Percentiles rank a stretch among this genome's conserved stretches.
phyloP scores from a whole-genome alignment of 2,888 invertebrate species.

The Dioctria linearis region DNA sequence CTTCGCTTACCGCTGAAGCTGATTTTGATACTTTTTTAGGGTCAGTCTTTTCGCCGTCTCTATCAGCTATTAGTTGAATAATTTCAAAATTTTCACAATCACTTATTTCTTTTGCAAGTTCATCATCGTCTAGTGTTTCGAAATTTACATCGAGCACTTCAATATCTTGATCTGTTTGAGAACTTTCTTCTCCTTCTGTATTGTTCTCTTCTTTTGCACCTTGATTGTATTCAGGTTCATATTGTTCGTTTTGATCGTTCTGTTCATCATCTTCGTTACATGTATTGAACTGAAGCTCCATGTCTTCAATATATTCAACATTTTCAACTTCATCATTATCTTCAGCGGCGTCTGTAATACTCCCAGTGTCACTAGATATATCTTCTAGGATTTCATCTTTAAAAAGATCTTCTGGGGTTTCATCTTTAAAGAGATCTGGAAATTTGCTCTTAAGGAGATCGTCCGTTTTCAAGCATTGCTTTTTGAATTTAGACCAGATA shows the following conservation, averaged over 20 bases:
- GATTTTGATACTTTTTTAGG: neutral
- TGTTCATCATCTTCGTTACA: slow-evolving; percentile 11
- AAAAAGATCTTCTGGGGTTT: neutral
- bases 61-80: slow-evolving; percentile 8
- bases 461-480: slow-evolving; percentile 54
- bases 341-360: neutral
- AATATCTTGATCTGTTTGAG: neutral
- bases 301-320: neutral
- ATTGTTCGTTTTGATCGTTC: neutral
- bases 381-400: too few relatives aligned
- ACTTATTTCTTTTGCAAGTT: neutral
- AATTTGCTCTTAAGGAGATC: slow-evolving; percentile 41
- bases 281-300: neutral
- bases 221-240: neutral
- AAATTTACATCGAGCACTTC: slow-evolving; percentile 2
- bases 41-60: neutral
- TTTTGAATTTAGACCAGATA: slow-evolving; percentile 55
- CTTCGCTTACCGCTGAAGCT: neutral
- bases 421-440: neutral
- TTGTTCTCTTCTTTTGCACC: neutral
- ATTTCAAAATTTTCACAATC: slow-evolving; percentile 1
- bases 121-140: neutral
- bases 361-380: neutral
- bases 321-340: slow-evolving; percentile 13
- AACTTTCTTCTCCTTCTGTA: neutral